Percentiles rank a stretch among this genome's conserved stretches.
Evolutionary conservation across 1,140 invertebrate genomes (phyloP).

Genomic region (Camponotus pennsylvanicus): DNA sequence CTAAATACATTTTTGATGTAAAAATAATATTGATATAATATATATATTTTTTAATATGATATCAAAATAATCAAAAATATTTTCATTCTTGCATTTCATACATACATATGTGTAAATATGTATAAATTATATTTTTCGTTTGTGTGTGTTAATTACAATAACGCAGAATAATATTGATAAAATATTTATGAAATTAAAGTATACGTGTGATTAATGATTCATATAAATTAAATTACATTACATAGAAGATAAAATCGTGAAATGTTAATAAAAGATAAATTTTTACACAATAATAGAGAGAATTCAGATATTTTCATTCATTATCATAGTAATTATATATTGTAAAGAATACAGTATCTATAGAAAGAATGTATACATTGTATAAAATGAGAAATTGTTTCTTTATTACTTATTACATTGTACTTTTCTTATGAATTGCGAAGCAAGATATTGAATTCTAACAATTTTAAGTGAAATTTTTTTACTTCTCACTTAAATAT

Average conservation of each 20-base stretch:
- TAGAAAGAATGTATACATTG: neutral
- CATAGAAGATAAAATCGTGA: neutral
- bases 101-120: neutral
- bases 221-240: neutral
- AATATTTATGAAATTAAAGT: neutral
- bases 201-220: neutral
- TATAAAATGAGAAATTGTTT: constrained; percentile 13
- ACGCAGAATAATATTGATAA: neutral
- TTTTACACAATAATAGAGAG: neutral
- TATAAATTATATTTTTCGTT: neutral
- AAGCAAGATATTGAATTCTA: neutral
- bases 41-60: no score
- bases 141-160: neutral
- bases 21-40: no score
- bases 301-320: neutral
- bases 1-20: neutral
- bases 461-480: constrained; percentile 1
- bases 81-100: neutral
- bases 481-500: constrained; percentile 13
- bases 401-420: neutral
- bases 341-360: neutral
- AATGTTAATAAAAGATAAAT: constrained; percentile 19
- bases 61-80: neutral
- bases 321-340: neutral
- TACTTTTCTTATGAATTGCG: neutral